Conservation (phyloP, 2,113 vertebrate species). For the Bubo scandiacus region DNA sequence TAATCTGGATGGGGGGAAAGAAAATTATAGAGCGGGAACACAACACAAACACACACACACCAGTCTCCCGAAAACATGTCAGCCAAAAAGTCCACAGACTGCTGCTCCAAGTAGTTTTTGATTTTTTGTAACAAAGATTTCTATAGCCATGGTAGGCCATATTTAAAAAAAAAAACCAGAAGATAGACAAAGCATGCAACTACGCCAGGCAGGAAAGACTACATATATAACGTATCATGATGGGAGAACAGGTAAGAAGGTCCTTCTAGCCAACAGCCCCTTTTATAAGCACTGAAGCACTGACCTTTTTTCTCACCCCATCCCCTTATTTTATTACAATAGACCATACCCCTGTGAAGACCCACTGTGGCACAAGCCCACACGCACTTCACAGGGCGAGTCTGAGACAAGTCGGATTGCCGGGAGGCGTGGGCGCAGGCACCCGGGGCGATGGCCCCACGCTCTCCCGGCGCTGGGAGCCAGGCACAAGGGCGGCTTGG, state of each 20-base stretch:
- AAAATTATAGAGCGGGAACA: slow-evolving; percentile 6
- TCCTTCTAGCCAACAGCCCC: not conserved
- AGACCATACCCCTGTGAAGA: not conserved
- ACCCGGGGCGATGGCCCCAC: not conserved
- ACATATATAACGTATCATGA: not conserved
- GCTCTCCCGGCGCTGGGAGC: not conserved
- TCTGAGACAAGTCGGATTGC: not conserved
- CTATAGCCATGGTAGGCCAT: not conserved
- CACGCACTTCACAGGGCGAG: accelerated
- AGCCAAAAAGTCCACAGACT: not conserved
- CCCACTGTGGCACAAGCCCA: not conserved
- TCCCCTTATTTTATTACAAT: not conserved
- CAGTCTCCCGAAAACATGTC: not conserved
- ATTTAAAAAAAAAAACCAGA: not conserved
- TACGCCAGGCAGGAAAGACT: not conserved
- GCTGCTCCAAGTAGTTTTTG: not conserved
- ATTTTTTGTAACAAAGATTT: not conserved
- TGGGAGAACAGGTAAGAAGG: not conserved
- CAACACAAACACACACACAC: not conserved
- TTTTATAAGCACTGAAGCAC: not conserved
- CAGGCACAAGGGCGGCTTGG: not conserved
- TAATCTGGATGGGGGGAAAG: slow-evolving; percentile 77
- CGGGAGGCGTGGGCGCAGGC: accelerated
- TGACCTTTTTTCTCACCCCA: not conserved
- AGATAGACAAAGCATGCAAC: not conserved